Conservation (phyloP, 2,888 invertebrate genomes). For the Nezara viridula region DNA sequence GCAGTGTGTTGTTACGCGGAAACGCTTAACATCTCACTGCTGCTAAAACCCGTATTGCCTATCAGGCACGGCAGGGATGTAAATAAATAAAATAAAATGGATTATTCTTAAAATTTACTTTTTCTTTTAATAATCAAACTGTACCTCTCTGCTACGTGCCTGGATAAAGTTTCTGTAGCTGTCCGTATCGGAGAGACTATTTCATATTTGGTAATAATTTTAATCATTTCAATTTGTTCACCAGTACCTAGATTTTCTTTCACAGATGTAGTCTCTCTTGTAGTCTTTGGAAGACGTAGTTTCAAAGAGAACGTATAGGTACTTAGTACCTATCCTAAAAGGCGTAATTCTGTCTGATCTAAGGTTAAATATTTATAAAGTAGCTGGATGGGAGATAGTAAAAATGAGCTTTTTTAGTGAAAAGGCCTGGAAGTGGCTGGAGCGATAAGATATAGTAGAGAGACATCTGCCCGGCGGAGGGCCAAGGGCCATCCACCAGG, state of each 20-base stretch:
- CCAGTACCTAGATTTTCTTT: background rate
- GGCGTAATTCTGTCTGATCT: background rate
- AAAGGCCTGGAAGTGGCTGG: conserved; percentile 37
- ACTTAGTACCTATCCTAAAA: background rate
- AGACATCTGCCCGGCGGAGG: conserved; percentile 5
- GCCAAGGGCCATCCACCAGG: conserved; percentile 18
- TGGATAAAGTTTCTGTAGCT: too few relatives aligned
- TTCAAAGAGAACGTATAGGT: background rate
- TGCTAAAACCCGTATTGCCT: too few relatives aligned
- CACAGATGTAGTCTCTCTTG: background rate
- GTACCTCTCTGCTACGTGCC: too few relatives aligned
- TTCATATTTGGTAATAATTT: background rate
- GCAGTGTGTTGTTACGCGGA: too few relatives aligned
- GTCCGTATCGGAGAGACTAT: too few relatives aligned
- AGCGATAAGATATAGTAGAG: background rate
- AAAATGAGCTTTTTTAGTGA: conserved; percentile 26
- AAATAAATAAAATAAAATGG: too few relatives aligned
- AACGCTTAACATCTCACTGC: too few relatives aligned
- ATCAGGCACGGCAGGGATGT: too few relatives aligned
- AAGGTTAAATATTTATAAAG: conserved; percentile 5
- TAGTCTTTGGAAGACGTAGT: background rate
- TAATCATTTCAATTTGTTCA: background rate
- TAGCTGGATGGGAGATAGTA: background rate
- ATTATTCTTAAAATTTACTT: too few relatives aligned
- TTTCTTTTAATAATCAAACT: too few relatives aligned